Evolutionary conservation across 2,888 invertebrate genomes (phyloP).

Genomic region (Erebia ligea): DNA sequence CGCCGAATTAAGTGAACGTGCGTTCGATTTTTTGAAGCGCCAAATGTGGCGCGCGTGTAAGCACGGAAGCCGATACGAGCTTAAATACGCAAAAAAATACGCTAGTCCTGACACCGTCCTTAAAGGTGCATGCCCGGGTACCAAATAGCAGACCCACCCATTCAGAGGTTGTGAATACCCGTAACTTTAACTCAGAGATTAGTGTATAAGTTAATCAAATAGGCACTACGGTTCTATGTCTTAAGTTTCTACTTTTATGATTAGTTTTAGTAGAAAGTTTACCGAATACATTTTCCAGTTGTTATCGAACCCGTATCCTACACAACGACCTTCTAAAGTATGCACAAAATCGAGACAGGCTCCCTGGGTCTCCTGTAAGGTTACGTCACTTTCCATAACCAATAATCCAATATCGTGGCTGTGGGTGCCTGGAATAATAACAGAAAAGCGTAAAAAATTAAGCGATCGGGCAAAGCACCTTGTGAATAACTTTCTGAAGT

Average conservation of each 20-base stretch:
- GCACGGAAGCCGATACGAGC: too few species aligned
- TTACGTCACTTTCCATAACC: conserved; percentile 34
- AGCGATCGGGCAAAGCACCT: too few species aligned
- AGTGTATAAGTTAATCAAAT: neutral
- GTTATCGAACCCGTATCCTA: conserved; percentile 28
- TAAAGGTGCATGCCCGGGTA: too few species aligned
- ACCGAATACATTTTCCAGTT: conserved; percentile 30
- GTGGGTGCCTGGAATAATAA: conserved; percentile 32
- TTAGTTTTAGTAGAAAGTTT: conserved; percentile 1
- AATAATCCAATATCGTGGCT: conserved; percentile 38
- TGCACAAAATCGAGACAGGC: conserved; percentile 30
- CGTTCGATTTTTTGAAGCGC: too few species aligned
- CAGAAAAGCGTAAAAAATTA: neutral
- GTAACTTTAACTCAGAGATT: too few species aligned
- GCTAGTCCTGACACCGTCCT: too few species aligned
- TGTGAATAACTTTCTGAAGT: too few species aligned
- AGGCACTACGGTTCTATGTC: neutral
- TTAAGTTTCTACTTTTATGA: neutral
- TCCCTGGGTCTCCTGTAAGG: conserved; percentile 20
- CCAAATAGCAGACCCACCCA: too few species aligned
- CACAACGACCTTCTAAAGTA: conserved; percentile 15
- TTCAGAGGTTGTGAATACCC: too few species aligned
- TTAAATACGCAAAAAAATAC: too few species aligned
- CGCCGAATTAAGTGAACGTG: too few species aligned
- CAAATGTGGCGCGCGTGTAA: too few species aligned